Evolutionary conservation across 2,797 vertebrate genomes (phyloP).

Genomic region (Lophius americanus): DNA sequence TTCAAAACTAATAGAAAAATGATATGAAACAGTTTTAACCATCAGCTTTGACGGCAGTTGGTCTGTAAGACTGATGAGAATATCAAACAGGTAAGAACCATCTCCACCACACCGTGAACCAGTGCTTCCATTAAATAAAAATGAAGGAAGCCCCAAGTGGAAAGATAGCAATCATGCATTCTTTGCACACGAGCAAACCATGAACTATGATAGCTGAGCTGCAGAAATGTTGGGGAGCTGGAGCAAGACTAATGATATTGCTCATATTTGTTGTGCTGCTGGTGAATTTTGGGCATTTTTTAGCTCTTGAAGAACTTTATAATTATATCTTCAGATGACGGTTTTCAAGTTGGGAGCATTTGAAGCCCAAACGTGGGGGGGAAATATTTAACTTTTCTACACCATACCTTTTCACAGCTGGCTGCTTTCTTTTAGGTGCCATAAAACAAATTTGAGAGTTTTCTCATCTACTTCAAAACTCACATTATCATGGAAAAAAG

Average conservation of each 20-base stretch:
- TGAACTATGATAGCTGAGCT: slow-evolving; percentile 44
- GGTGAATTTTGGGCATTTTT: slow-evolving; percentile 15
- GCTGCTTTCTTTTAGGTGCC: neutral
- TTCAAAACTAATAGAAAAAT: too few relatives aligned
- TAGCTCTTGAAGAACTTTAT: slow-evolving; percentile 4
- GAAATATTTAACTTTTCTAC: slow-evolving; percentile 1
- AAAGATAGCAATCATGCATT: slow-evolving; percentile 47
- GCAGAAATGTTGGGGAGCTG: slow-evolving; percentile 39
- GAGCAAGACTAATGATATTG: slow-evolving; percentile 27
- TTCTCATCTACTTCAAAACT: neutral
- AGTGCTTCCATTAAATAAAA: slow-evolving; percentile 35
- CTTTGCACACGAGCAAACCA: slow-evolving; percentile 38
- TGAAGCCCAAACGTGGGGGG: neutral
- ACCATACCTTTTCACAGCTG: slow-evolving; percentile 6
- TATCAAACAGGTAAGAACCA: slow-evolving; percentile 35
- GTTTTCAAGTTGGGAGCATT: slow-evolving; percentile 12
- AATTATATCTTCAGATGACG: slow-evolving; percentile 17
- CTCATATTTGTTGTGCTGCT: slow-evolving; percentile 11
- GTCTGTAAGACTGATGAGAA: slow-evolving; percentile 38
- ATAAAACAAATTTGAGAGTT: too few relatives aligned
- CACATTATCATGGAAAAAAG: slow-evolving; percentile 16
- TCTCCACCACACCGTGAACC: slow-evolving; percentile 22
- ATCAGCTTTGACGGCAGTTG: slow-evolving; percentile 9
- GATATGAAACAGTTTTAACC: too few relatives aligned
- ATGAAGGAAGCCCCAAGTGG: slow-evolving; percentile 31